These are phyloP conservation scores for Leistus spinibarbis DNA, from an alignment of 2,888 invertebrate genomes.

Conservation along the genomic window DNA sequence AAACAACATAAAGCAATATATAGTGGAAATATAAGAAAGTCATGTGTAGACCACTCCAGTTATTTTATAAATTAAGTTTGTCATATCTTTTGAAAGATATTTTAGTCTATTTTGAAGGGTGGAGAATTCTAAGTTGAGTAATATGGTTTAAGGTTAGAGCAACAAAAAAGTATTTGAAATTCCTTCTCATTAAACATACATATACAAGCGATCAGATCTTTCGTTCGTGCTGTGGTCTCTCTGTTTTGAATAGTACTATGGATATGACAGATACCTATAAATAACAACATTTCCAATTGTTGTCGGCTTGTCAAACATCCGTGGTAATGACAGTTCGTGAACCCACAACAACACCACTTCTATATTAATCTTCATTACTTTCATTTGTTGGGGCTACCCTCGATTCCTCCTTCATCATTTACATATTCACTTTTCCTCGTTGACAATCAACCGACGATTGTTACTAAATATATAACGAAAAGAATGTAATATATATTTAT, in stretches of 20 bases:
- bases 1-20: too few species aligned
- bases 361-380: constrained; percentile 37
- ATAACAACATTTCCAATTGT: constrained; percentile 38
- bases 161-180: not conserved
- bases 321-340: constrained; percentile 36
- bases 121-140: too few species aligned
- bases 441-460: not conserved
- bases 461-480: too few species aligned
- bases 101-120: too few species aligned
- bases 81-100: too few species aligned
- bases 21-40: too few species aligned
- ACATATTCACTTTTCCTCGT: not conserved
- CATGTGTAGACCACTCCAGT: too few species aligned
- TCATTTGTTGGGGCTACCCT: constrained; percentile 26
- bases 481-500: too few species aligned
- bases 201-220: not conserved
- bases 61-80: too few species aligned
- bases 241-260: not conserved
- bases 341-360: constrained; percentile 3
- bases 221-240: too few species aligned
- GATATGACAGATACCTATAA: constrained; percentile 33
- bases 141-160: not conserved
- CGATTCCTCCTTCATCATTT: not conserved
- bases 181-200: not conserved
- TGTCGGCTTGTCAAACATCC: constrained; percentile 30